Base-by-base conservation (phyloP, 2,797 vertebrate species). In the Poliocrania exsul region DNA sequence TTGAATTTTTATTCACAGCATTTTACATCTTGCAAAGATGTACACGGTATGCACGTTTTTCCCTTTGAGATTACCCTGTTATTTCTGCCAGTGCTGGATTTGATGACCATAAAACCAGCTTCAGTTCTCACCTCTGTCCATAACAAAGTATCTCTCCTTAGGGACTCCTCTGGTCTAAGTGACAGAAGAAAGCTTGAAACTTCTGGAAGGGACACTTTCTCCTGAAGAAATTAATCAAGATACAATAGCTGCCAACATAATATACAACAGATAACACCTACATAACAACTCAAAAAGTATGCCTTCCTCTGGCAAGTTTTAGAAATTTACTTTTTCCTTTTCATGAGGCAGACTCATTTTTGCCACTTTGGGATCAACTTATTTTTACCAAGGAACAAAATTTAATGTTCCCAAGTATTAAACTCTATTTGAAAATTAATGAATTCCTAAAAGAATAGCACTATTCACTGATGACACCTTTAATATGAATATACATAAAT, bases 161-260 rank as follows among this genome's bases (percentile, higher is more conserved):
- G 97, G 6, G 99, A 99, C 86, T 99, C 99, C 5, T 99, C 99
- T 58, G 98, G 97, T 92, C 97, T 98, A 90, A 99, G 98, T 91
- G 98, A 98, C 70, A 97, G 86, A 92, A 99, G 98, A 91, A 99
- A 98, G 84, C 95, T 97, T 65, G 99, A 98, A 80, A 99, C 47
- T 53, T 99, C 99, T 46, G 98, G 97, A 16, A 99, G 92, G 16
- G 98, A 98, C 51, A 99, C 98, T 31, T 97, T 97, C 66, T 97
- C 97, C 98, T 98, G 84, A 66, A 94, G 73, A 46, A 90, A 53
- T n/a, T 49, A n/a, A 88, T 51, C 28, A 64, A 88, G 31, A 88
- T 13, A 67, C 2, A 53, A 44, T 3, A 87, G 64, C 35, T 92
- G 29, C 11, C 64, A 87, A 87, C 37, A 47, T 26, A 62, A 92